phyloP scores from a whole-genome alignment of 2,888 invertebrate species.

The Eubasilissa splendida region DNA sequence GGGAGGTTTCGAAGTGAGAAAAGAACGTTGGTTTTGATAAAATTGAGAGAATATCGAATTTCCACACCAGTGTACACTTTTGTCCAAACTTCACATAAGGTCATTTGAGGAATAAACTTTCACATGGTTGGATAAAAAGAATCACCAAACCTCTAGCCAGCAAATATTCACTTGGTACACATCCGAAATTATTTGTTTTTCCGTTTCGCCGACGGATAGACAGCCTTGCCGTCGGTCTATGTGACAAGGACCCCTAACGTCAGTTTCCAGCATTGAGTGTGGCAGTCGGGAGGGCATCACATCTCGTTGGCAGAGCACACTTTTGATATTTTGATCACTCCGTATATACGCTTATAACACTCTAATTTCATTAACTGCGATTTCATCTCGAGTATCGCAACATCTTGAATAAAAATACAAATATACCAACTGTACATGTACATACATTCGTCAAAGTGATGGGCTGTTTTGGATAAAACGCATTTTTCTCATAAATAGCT shows the following conservation, averaged over 20 bases:
- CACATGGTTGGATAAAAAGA: constrained; percentile 39
- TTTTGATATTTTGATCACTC: constrained; percentile 25
- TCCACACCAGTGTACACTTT: constrained; percentile 10
- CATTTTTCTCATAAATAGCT: constrained; percentile 53
- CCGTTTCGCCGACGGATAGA: neutral
- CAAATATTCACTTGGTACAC: constrained; percentile 8
- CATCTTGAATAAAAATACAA: constrained; percentile 40
- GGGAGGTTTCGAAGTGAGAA: neutral
- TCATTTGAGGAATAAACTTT: constrained; percentile 44
- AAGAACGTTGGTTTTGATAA: neutral
- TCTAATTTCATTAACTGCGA: constrained; percentile 22
- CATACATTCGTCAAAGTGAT: constrained; percentile 42
- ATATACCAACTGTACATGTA: constrained; percentile 46
- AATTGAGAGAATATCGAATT: constrained; percentile 18
- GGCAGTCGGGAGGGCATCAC: constrained; percentile 40
- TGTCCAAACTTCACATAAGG: constrained; percentile 36
- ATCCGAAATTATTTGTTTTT: neutral
- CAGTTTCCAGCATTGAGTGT: constrained; percentile 42
- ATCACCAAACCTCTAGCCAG: constrained; percentile 38
- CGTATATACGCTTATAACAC: constrained; percentile 33
- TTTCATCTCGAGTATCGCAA: constrained; percentile 29
- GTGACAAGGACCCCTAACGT: constrained; percentile 46
- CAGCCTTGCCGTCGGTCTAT: constrained; percentile 25
- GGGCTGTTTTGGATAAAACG: constrained; percentile 53
- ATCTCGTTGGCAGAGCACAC: constrained; percentile 33